A percentile compares a stretch with the other conserved stretches of the same genome.
These are phyloP conservation scores for Eristalis pertinax DNA, from an alignment of 2,888 invertebrate species.

Conservation along the genomic window DNA sequence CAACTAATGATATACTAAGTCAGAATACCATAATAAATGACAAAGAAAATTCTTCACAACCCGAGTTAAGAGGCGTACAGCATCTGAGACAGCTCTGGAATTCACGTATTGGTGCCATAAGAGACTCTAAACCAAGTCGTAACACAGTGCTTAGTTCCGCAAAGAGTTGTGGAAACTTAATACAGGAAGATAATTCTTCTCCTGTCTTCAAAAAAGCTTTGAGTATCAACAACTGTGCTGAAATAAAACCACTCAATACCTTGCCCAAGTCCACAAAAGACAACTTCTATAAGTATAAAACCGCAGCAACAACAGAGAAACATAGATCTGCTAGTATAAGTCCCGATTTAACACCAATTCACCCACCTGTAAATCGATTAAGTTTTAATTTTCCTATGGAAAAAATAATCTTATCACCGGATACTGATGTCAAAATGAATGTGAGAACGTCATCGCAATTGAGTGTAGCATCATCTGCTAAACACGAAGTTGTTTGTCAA, in stretches of 20 bases:
- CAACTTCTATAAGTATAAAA: conserved; percentile 81
- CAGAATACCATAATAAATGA: conserved; percentile 68
- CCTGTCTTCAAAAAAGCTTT: conserved; percentile 76
- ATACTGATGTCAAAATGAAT: conserved; percentile 37
- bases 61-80: conserved; percentile 80
- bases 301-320: conserved; percentile 76
- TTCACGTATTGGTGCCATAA: conserved; percentile 77
- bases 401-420: conserved; percentile 3
- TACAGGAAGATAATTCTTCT: conserved; percentile 46
- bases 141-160: conserved; percentile 50
- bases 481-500: conserved; percentile 15
- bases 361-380: conserved; percentile 50
- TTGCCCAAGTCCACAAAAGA: conserved; percentile 76
- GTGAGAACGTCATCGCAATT: conserved; percentile 25
- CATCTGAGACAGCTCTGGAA: conserved; percentile 80
- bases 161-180: conserved; percentile 69
- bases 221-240: conserved; percentile 78
- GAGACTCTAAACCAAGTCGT: conserved; percentile 50
- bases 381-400: conserved; percentile 73
- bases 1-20: conserved; percentile 49
- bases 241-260: conserved; percentile 17
- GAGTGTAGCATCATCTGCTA: conserved; percentile 31
- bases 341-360: conserved; percentile 74
- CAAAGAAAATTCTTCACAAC: conserved; percentile 53
- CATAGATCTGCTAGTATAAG: conserved; percentile 29